Evolutionary conservation across 1,140 invertebrate genomes (phyloP), one percentile per base, ranked within the genome.

Genomic region (Hirudo medicinalis): DNA sequence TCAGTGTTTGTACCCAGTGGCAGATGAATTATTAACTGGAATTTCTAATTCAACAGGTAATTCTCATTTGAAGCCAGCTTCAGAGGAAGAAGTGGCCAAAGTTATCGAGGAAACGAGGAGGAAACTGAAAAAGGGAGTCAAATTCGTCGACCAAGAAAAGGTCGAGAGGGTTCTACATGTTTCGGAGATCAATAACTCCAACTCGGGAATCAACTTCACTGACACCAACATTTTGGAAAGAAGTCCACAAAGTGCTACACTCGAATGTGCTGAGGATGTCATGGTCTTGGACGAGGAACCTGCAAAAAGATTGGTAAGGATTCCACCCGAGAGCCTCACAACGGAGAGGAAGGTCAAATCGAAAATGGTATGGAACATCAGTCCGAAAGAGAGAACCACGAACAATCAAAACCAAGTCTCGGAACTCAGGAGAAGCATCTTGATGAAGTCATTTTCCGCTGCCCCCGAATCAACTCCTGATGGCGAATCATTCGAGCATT

Each of bases 71-170:
- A 70, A 72, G 54, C 76, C 76, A 17, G 76, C 74, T 29, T 74
- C 74, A 40, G 63, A 71, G 27, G 76, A 77, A 40, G 73, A 76
- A 71, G 74, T 77, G 54, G 75, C 75, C 36, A 70, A 75, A 66
- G 71, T 76, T 68, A 72, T 77, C 2, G 73, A 72, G 0, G 72
- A 72, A 69, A 73, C 74, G 49, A 36, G 27, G n/a, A 70, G 22
- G 66, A 43, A 73, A 57, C 36, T 54, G 27, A 73, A 63, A 25
- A 63, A 63, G 6, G 55, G 55, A 4, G 57, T 25, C 29, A 63
- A 1, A 13, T 25, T 63, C 17, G 57, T 6, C 3, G 29, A 32
- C 29, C 3, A 63, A 1, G 29, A n/a, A 20, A 1, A 32, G 57
- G 19, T 25, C 6, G 57, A 63, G 43, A 49, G 13, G 43, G 43